Evolutionary conservation across 2,888 invertebrate species (phyloP).

Genomic region (Lasioglossum lativentre): DNA sequence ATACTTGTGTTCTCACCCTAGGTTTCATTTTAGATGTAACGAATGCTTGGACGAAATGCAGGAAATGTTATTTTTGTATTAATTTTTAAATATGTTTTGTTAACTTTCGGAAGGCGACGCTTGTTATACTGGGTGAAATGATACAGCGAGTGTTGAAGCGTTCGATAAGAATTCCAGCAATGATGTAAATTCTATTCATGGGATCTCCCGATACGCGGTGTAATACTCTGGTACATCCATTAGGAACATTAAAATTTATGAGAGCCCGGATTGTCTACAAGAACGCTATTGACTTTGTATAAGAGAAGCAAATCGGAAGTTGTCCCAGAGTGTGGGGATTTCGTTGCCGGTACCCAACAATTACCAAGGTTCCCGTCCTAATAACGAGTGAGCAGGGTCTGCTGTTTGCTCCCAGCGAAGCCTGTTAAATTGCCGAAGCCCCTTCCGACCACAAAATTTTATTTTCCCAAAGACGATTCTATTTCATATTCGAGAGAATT

Average conservation of each 20-base stretch:
- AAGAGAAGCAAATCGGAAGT: neutral
- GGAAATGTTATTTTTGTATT: neutral
- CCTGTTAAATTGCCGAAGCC: neutral
- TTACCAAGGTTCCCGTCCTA: slow-evolving; percentile 4
- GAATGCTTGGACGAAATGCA: neutral
- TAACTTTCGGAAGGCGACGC: neutral
- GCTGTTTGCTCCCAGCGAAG: neutral
- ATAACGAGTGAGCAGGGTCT: slow-evolving; percentile 10
- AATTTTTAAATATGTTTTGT: neutral
- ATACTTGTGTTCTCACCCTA: neutral
- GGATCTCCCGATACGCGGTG: neutral
- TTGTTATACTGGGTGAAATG: neutral
- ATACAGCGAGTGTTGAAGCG: neutral
- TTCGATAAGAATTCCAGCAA: neutral
- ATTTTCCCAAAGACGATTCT: neutral
- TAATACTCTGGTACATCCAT: slow-evolving; percentile 2
- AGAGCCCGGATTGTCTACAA: neutral
- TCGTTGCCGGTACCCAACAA: neutral
- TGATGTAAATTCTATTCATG: neutral
- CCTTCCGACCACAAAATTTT: neutral
- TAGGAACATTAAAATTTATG: slow-evolving; percentile 2
- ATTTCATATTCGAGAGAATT: too few species aligned
- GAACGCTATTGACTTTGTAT: neutral
- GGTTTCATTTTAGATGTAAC: neutral
- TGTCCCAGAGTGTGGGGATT: neutral